phyloP scores from a whole-genome alignment of 2,797 vertebrate species.

The Denticeps clupeoides region DNA sequence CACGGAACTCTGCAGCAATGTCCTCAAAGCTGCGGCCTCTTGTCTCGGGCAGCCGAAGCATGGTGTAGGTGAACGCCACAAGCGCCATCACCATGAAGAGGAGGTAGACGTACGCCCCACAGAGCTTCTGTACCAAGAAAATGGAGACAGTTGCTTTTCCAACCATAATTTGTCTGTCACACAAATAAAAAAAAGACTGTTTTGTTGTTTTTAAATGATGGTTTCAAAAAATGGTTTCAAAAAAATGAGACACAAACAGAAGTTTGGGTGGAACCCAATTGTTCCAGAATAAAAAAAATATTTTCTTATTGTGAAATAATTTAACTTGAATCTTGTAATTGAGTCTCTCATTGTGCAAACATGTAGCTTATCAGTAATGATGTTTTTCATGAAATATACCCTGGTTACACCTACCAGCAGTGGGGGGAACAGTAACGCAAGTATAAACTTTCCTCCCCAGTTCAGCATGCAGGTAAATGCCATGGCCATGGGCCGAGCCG shows the following conservation, averaged over 20 bases:
- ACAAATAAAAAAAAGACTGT: background rate
- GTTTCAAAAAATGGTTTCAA: too few relatives aligned
- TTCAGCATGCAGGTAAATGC: constrained; percentile 60
- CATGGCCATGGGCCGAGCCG: constrained; percentile 46
- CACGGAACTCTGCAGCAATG: constrained; percentile 51
- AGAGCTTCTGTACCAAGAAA: constrained; percentile 38
- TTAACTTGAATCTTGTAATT: too few relatives aligned
- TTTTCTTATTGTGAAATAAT: too few relatives aligned
- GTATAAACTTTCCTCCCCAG: constrained; percentile 58
- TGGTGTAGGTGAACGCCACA: constrained; percentile 42
- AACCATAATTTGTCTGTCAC: background rate
- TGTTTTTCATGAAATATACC: background rate
- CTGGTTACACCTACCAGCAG: constrained; percentile 22
- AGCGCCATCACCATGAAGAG: constrained; percentile 45
- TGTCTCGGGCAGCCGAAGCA: constrained; percentile 57
- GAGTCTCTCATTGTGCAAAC: too few relatives aligned
- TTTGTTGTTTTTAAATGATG: too few relatives aligned
- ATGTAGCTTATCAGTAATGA: too few relatives aligned
- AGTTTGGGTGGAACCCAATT: too few relatives aligned
- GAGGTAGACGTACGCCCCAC: constrained; percentile 54
- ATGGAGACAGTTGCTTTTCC: background rate
- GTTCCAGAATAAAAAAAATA: too few relatives aligned
- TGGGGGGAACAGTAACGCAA: constrained; percentile 51
- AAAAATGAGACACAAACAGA: too few relatives aligned
- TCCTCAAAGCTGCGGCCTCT: constrained; percentile 57